phyloP scores from a whole-genome alignment of 2,797 vertebrate species.

The Xenopus petersii region DNA sequence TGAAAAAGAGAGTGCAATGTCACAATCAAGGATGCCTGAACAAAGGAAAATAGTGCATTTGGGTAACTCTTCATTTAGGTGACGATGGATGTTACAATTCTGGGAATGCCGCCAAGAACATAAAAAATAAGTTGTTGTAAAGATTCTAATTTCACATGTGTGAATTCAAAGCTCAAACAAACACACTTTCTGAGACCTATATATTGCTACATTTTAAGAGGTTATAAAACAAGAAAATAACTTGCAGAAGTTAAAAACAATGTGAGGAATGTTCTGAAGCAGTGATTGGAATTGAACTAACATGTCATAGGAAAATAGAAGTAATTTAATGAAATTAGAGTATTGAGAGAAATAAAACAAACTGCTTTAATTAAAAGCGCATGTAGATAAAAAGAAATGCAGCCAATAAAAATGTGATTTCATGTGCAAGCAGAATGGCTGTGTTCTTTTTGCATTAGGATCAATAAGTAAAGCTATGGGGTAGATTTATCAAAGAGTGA shows the following conservation, averaged over 20 bases:
- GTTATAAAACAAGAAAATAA: constrained; percentile 12
- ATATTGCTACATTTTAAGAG: constrained; percentile 19
- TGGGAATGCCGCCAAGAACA: constrained; percentile 22
- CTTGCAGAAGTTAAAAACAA: constrained; percentile 14
- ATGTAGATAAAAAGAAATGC: constrained; percentile 10
- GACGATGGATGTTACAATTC: constrained; percentile 6
- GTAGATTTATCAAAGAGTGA: too few species aligned
- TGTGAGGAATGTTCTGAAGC: constrained; percentile 7
- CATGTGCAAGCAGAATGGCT: constrained; percentile 1
- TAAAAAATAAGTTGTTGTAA: constrained; percentile 5
- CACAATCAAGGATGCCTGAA: too few species aligned
- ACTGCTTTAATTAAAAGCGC: background rate
- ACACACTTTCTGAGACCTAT: constrained; percentile 2
- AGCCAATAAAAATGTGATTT: constrained; percentile 5
- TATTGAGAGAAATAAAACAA: constrained; percentile 8
- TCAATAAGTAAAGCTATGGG: background rate
- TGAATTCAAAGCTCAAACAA: too few species aligned
- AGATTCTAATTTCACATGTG: constrained; percentile 4
- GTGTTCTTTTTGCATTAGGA: background rate
- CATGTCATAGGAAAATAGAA: constrained; percentile 17
- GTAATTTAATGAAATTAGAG: constrained; percentile 10
- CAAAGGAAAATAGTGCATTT: too few species aligned
- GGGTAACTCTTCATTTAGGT: too few species aligned
- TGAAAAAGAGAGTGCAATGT: too few species aligned
- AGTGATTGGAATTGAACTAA: constrained; percentile 3